Percentiles rank a stretch among this genome's conserved stretches.
phyloP scores from a whole-genome alignment of 2,888 invertebrate genomes.

The Cantharis flavilabris region DNA sequence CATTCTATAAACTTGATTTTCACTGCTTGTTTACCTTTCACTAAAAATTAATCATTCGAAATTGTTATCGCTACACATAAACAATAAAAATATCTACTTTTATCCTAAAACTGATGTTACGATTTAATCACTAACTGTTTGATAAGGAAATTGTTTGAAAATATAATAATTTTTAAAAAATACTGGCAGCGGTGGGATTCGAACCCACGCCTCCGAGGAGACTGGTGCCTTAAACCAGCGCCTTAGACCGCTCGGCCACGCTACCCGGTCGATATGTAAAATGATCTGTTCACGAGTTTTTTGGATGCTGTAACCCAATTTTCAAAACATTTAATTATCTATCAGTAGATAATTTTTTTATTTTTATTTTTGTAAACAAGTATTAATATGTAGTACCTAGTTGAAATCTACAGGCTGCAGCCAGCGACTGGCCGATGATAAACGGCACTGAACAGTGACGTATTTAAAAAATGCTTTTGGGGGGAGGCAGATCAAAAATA shows the following conservation, averaged over 20 bases:
- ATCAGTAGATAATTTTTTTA: too few relatives aligned
- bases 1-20: neutral
- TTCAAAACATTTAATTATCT: neutral
- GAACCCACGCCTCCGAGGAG: constrained; percentile 88
- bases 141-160: neutral
- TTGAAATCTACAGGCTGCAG: too few relatives aligned
- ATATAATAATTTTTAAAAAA: constrained; percentile 28
- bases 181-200: constrained; percentile 82
- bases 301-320: neutral
- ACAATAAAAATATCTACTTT: neutral
- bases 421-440: too few relatives aligned
- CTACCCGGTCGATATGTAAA: constrained; percentile 60
- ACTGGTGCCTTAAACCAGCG: constrained; percentile 91
- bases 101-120: neutral
- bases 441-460: too few relatives aligned
- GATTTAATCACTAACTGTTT: neutral
- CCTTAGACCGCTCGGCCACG: constrained; percentile 89
- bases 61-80: too few relatives aligned
- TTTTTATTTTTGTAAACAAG: too few relatives aligned
- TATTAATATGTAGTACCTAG: too few relatives aligned
- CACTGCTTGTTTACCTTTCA: neutral
- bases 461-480: too few relatives aligned
- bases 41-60: neutral
- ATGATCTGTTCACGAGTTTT: neutral
- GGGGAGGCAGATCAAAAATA: too few relatives aligned